These are phyloP conservation scores for Butastur rufipennis DNA, from an alignment of 2,113 vertebrate genomes.

Conservation along the genomic window DNA sequence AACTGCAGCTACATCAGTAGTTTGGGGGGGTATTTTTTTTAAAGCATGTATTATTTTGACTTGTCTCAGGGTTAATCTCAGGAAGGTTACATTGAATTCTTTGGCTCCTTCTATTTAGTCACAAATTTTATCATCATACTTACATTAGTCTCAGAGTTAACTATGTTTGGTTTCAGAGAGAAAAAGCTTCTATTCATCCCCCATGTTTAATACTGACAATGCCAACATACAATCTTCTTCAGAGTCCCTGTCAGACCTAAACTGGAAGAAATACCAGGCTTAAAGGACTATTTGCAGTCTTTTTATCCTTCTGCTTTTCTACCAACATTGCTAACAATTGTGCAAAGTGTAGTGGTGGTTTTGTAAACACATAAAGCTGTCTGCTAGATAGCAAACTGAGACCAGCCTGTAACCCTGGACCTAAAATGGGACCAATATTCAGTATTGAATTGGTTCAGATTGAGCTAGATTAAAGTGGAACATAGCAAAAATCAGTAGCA, in stretches of 20 bases:
- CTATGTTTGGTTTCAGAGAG: background rate
- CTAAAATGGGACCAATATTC: background rate
- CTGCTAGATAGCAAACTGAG: background rate
- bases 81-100: background rate
- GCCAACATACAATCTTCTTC: background rate
- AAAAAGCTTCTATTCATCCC: background rate
- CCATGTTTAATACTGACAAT: background rate
- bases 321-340: background rate
- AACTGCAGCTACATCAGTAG: background rate
- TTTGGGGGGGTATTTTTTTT: background rate
- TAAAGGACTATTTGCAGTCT: background rate
- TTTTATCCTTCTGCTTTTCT: background rate
- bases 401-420: background rate
- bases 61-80: background rate
- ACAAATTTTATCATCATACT: background rate
- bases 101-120: background rate
- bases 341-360: background rate
- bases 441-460: background rate
- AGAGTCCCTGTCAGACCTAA: background rate
- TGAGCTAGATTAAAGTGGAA: background rate
- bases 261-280: background rate
- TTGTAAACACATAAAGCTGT: background rate
- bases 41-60: background rate
- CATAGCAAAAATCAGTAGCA: background rate
- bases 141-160: background rate